Evolutionary conservation across 2,113 vertebrate genomes (phyloP), one percentile per base, ranked within the genome.

Genomic region (Polyodon spathula): DNA sequence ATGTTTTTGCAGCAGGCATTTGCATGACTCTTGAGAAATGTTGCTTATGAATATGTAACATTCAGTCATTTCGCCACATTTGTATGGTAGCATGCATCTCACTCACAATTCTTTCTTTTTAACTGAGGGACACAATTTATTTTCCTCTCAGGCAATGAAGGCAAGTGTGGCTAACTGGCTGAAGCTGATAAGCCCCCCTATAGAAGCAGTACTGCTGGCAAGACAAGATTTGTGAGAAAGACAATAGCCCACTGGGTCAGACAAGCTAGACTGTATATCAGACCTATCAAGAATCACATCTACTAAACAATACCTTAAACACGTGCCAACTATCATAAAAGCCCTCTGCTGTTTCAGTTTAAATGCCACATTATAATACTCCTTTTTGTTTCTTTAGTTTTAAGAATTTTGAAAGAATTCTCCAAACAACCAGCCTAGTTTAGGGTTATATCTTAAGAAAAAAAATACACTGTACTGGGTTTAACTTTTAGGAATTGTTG

Each of bases 81-180:
- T 81, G 89, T 84, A 86, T 84, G 86, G 81, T 72, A 86, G 83
- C 86, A 84, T 84, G 88, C 83, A 86, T 87, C 86, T 89, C 86
- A 71, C 79, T 86, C 81, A 83, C 84, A 88, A 86, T 87, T 94
- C 84, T 89, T 91, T 92, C 89, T 91, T 93, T 92, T 94, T 94
- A 95, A 94, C 88, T 89, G 88, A 86, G 81, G 83, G 84, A 85
- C 85, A 87, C 90, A 91, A 93, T 94, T 95, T 93, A 92, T 93
- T 95, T 94, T 93, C 83, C 92, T 97, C 91, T 90, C 73, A 82
- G 92, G 92, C 92, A 78, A 88, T 74, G 80, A 84, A 90, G 86
- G 87, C 84, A 77, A 90, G 89, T 75, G 76, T 80, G 78, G 82
- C 83, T 73, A 81, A 83, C 88, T 93, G 94, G 85, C 68, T 68